Conservation (phyloP, 2,888 invertebrate genomes). For the Himalopsyche anomala region DNA sequence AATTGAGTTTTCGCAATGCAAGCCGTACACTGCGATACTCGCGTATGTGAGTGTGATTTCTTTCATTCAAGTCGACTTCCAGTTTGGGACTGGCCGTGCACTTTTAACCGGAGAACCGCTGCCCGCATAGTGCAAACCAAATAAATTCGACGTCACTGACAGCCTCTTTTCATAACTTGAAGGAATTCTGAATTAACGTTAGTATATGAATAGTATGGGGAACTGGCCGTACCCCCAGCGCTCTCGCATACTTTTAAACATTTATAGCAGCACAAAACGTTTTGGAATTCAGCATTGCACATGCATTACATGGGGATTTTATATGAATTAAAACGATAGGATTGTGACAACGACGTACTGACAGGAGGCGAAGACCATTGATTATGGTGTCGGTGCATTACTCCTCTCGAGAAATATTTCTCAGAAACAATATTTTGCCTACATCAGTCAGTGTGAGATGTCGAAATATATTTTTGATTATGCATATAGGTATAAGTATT, state of each 20-base stretch:
- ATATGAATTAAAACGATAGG: too few species aligned
- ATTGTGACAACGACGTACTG: too few species aligned
- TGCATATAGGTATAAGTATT: too few species aligned
- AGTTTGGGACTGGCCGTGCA: not conserved
- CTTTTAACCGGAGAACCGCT: constrained; percentile 23
- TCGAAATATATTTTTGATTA: too few species aligned
- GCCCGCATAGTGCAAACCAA: not conserved
- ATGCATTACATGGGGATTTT: not conserved
- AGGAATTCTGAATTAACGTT: not conserved
- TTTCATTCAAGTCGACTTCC: not conserved
- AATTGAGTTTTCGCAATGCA: not conserved
- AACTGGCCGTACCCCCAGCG: not conserved
- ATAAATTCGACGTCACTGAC: not conserved
- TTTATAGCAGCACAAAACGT: not conserved
- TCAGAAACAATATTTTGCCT: too few species aligned
- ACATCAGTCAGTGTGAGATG: too few species aligned
- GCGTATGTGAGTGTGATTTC: not conserved
- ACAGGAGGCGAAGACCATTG: too few species aligned
- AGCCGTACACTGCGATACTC: not conserved
- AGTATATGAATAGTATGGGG: not conserved
- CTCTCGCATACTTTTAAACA: too few species aligned
- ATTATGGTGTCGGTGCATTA: too few species aligned
- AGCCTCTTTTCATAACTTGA: not conserved
- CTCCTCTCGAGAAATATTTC: too few species aligned
- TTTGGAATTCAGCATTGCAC: not conserved